These are phyloP conservation scores for Pararge aegeria DNA, from an alignment of 1,140 invertebrate genomes.

Conservation along the genomic window DNA sequence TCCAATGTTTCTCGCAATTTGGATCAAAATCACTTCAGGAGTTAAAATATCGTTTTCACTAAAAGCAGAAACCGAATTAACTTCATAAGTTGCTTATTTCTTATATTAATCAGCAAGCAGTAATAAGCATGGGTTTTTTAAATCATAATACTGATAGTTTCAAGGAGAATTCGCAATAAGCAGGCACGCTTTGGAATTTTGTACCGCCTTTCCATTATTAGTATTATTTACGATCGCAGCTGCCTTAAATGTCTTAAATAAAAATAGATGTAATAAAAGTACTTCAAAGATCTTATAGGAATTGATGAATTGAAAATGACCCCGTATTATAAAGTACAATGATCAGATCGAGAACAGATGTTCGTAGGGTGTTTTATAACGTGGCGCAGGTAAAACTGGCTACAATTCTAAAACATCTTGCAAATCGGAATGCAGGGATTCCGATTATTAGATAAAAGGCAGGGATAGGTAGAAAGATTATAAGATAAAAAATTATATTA, in stretches of 20 bases:
- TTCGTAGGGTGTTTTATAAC: conserved; percentile 42
- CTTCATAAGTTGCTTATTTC: too few relatives aligned
- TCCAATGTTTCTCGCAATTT: too few relatives aligned
- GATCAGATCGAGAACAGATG: conserved; percentile 45
- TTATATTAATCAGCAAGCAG: too few relatives aligned
- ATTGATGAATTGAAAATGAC: conserved; percentile 15
- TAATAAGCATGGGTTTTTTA: too few relatives aligned
- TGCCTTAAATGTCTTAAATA: conserved; percentile 31
- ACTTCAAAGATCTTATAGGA: conserved; percentile 41
- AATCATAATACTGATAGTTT: too few relatives aligned
- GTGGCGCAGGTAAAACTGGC: conserved; percentile 46
- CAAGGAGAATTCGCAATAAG: too few relatives aligned
- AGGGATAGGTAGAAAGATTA: too few relatives aligned
- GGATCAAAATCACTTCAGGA: too few relatives aligned
- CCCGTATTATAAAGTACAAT: conserved; percentile 43
- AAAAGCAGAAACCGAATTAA: too few relatives aligned
- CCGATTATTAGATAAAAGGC: conserved; percentile 7
- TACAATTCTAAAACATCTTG: conserved; percentile 27
- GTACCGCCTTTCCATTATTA: not conserved
- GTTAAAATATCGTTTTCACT: too few relatives aligned
- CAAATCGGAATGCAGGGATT: conserved; percentile 5
- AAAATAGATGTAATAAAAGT: conserved; percentile 43
- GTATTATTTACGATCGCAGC: conserved; percentile 18
- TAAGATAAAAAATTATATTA: too few relatives aligned
- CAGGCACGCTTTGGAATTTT: conserved; percentile 1